Evolutionary conservation across 1,140 invertebrate genomes (phyloP).

Genomic region (Drosophila kepulauana): DNA sequence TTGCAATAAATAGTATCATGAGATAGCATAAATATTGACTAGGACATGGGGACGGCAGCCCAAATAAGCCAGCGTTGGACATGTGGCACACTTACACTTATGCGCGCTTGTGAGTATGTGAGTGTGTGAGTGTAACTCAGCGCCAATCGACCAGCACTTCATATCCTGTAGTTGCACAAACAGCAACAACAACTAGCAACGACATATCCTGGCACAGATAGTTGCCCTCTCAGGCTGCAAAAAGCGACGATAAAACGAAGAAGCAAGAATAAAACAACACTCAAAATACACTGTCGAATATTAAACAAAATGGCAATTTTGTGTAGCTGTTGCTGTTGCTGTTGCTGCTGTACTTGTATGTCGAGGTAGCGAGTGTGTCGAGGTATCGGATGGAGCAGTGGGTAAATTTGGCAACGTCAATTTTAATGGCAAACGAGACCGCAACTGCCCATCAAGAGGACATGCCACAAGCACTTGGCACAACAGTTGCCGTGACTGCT

Average conservation of each 20-base stretch:
- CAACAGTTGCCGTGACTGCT: slow-evolving; percentile 45
- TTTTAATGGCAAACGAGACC: slow-evolving; percentile 52
- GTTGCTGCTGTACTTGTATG: not conserved
- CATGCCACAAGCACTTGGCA: slow-evolving; percentile 59
- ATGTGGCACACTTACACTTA: slow-evolving; percentile 61
- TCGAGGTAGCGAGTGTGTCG: not conserved
- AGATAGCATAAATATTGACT: slow-evolving; percentile 35
- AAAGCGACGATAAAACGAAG: slow-evolving; percentile 7
- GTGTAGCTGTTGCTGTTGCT: slow-evolving; percentile 27
- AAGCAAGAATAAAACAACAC: slow-evolving; percentile 22
- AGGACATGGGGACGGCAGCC: not conserved
- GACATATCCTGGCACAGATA: slow-evolving; percentile 63
- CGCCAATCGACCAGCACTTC: slow-evolving; percentile 71
- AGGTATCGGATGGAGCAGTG: slow-evolving; percentile 7
- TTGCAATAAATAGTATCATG: slow-evolving; percentile 35
- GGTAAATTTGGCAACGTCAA: slow-evolving; percentile 33
- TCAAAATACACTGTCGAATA: slow-evolving; percentile 64
- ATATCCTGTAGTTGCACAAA: slow-evolving; percentile 74
- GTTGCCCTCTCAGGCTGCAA: slow-evolving; percentile 47
- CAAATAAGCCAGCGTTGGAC: slow-evolving; percentile 20
- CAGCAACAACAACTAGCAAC: slow-evolving; percentile 36
- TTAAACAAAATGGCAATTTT: slow-evolving; percentile 80
- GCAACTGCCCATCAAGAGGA: slow-evolving; percentile 46
- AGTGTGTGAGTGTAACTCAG: slow-evolving; percentile 44
- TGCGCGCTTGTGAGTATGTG: not conserved